phyloP scores from a whole-genome alignment of 35 echinoderm and acorn worm species.

The Ophioderma brevispina region DNA sequence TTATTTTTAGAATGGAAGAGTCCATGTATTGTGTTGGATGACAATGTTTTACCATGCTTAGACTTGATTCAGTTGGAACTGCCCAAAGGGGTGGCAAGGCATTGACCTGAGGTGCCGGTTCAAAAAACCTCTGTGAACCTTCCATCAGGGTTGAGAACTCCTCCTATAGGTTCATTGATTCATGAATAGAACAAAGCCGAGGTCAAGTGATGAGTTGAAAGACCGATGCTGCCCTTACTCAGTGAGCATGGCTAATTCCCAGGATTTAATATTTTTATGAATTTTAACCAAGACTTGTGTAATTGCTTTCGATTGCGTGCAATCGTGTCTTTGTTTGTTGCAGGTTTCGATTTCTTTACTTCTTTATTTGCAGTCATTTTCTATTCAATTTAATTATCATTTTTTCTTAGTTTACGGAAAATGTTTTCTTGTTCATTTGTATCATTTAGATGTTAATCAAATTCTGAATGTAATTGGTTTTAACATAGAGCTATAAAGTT shows the following conservation, averaged over 20 bases:
- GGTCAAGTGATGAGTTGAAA: not conserved
- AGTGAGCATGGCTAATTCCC: not conserved
- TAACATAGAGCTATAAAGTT: too few relatives aligned
- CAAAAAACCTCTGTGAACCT: slow-evolving; percentile 2
- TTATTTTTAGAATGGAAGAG: not conserved
- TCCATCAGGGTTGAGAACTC: not conserved
- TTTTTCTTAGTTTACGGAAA: too few relatives aligned
- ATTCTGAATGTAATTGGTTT: too few relatives aligned
- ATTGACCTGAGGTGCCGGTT: not conserved
- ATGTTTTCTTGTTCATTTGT: too few relatives aligned
- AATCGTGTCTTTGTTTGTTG: too few relatives aligned
- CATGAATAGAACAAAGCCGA: not conserved
- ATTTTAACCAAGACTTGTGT: too few relatives aligned
- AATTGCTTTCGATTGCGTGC: too few relatives aligned
- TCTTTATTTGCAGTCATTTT: too few relatives aligned
- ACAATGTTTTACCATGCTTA: not conserved
- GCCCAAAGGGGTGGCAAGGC: not conserved
- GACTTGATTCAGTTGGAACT: not conserved
- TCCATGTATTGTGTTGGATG: not conserved
- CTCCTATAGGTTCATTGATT: not conserved
- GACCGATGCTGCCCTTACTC: not conserved
- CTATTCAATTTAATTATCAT: too few relatives aligned
- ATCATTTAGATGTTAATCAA: too few relatives aligned
- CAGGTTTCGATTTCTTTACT: too few relatives aligned
- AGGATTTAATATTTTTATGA: not conserved